Evolutionary conservation across 64 coral and sea anemone genomes (phyloP).

Genomic region (Anthopleura sola): DNA sequence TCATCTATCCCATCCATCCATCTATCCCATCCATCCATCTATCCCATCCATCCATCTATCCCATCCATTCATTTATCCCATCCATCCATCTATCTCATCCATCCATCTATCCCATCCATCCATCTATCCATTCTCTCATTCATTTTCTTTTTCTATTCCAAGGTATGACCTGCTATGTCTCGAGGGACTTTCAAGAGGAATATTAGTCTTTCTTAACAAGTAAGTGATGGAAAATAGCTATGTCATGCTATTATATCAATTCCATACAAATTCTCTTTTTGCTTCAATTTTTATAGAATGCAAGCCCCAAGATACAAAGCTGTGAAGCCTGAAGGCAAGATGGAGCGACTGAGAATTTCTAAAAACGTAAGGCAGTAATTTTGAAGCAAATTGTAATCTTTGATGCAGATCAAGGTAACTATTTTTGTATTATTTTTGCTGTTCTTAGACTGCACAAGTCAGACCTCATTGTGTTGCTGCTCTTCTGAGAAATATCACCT

Average conservation of each 20-base stretch:
- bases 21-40: neutral
- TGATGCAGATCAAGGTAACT: neutral
- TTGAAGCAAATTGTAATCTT: neutral
- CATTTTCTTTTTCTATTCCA: slow-evolving; percentile 7
- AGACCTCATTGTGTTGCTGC: slow-evolving; percentile 96
- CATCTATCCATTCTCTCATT: neutral
- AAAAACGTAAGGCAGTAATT: slow-evolving; percentile 63
- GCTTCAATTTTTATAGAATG: slow-evolving; percentile 43
- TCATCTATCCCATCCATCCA: no score
- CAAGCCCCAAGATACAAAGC: slow-evolving; percentile 81
- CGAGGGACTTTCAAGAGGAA: slow-evolving; percentile 89
- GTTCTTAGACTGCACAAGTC: slow-evolving; percentile 70
- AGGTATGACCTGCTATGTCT: slow-evolving; percentile 97
- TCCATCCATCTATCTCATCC: neutral
- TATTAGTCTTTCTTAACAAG: slow-evolving; percentile 91
- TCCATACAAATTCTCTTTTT: neutral
- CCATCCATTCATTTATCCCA: neutral
- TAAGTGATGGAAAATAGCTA: slow-evolving; percentile 26
- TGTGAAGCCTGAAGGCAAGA: slow-evolving; percentile 62
- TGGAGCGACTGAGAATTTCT: slow-evolving; percentile 80
- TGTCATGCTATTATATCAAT: neutral
- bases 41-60: neutral
- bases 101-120: neutral
- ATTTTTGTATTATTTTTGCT: neutral
- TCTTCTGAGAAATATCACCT: slow-evolving; percentile 78